phyloP scores from a whole-genome alignment of 2,113 vertebrate species.

The Propithecus coquereli region DNA sequence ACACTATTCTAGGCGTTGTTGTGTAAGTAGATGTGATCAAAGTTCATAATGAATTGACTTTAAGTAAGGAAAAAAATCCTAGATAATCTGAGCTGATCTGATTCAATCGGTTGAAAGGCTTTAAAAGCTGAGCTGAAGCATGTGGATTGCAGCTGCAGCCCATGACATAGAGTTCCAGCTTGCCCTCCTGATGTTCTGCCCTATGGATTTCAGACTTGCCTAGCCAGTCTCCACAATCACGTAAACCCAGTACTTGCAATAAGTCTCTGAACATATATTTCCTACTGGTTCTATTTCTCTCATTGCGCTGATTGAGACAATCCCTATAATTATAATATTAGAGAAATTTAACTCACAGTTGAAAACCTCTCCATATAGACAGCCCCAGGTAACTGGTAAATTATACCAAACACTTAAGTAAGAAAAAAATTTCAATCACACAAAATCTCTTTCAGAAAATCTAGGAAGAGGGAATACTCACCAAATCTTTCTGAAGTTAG shows the following conservation, averaged over 20 bases:
- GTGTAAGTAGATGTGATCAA: neutral
- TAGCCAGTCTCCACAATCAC: neutral
- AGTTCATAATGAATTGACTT: neutral
- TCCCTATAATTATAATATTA: neutral
- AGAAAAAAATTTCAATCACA: neutral
- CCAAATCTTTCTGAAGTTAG: neutral
- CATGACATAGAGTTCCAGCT: neutral
- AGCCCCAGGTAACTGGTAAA: neutral
- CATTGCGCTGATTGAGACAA: neutral
- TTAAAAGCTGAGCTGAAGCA: neutral
- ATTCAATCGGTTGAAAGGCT: neutral
- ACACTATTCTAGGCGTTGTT: neutral
- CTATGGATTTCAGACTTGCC: neutral
- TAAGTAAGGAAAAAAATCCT: neutral
- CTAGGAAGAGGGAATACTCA: neutral
- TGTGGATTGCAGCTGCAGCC: neutral
- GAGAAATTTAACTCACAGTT: neutral
- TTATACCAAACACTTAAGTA: neutral
- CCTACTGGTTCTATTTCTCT: neutral
- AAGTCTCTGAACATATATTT: neutral
- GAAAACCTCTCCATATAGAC: neutral
- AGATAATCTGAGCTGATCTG: neutral
- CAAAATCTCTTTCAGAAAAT: neutral
- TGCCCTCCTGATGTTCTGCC: neutral
- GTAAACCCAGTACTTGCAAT: neutral